Conservation (phyloP, 2,888 invertebrate genomes). For the Lithosia quadra region DNA sequence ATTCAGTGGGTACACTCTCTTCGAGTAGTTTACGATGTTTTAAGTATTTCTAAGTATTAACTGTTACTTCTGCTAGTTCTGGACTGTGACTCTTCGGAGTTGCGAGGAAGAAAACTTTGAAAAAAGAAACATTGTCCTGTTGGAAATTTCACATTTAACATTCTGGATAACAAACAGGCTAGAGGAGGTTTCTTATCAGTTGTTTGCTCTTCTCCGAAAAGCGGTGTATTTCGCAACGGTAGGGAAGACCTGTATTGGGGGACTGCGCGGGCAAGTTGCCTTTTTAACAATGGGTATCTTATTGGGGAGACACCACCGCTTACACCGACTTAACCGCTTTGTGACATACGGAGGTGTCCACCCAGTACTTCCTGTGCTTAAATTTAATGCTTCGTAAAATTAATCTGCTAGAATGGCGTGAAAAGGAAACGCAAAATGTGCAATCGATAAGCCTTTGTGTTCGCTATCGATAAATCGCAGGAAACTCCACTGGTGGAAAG, state of each 20-base stretch:
- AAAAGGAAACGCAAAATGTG: slow-evolving; percentile 7
- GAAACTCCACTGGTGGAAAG: neutral
- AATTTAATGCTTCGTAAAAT: neutral
- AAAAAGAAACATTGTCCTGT: no score
- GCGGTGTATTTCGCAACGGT: neutral
- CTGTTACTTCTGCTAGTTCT: neutral
- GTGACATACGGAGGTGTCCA: neutral
- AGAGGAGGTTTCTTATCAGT: neutral
- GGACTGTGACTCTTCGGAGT: neutral
- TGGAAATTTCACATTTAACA: no score
- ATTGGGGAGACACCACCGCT: neutral
- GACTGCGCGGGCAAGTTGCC: no score
- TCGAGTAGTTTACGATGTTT: neutral
- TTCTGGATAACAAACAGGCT: no score
- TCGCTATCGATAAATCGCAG: slow-evolving; percentile 6
- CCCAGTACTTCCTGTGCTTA: neutral
- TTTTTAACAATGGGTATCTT: neutral
- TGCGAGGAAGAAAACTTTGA: neutral
- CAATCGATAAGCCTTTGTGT: slow-evolving; percentile 11
- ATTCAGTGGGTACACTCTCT: slow-evolving; percentile 15
- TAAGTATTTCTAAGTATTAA: neutral
- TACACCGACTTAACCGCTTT: neutral
- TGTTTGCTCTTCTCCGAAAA: neutral
- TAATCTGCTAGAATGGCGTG: slow-evolving; percentile 7
- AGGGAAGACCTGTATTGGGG: no score